These are phyloP conservation scores for Planococcus citri DNA, from an alignment of 1,140 invertebrate genomes.

Conservation along the genomic window DNA sequence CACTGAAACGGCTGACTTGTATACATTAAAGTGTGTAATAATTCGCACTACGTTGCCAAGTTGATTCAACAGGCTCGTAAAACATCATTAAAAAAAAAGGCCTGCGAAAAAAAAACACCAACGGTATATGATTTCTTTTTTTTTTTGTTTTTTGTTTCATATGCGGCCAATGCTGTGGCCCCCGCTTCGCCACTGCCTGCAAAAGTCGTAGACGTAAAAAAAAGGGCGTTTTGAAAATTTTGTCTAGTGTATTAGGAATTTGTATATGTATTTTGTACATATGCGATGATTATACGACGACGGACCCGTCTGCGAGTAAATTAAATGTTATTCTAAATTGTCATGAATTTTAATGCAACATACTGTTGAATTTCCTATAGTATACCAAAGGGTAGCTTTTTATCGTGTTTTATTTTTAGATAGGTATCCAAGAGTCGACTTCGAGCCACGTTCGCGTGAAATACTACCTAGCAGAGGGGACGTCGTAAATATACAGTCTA, in stretches of 20 bases:
- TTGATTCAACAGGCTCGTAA: constrained; percentile 20
- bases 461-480: too few species aligned
- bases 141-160: too few species aligned
- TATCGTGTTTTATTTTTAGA: not conserved
- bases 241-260: too few species aligned
- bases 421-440: not conserved
- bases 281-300: not conserved
- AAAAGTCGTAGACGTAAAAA: too few species aligned
- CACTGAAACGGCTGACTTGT: not conserved
- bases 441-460: too few species aligned
- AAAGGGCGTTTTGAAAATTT: too few species aligned
- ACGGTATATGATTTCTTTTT: not conserved
- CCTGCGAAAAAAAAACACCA: constrained; percentile 36
- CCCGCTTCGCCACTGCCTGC: too few species aligned
- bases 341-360: constrained; percentile 7
- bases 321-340: not conserved
- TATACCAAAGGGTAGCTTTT: not conserved
- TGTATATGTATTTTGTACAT: too few species aligned
- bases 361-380: constrained; percentile 5
- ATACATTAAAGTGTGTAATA: constrained; percentile 16
- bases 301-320: not conserved
- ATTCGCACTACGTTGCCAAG: constrained; percentile 17
- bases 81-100: constrained; percentile 23
- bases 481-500: not conserved
- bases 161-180: too few species aligned